Evolutionary conservation across 2,113 vertebrate genomes (phyloP).

Genomic region (Ciconia boyciana): DNA sequence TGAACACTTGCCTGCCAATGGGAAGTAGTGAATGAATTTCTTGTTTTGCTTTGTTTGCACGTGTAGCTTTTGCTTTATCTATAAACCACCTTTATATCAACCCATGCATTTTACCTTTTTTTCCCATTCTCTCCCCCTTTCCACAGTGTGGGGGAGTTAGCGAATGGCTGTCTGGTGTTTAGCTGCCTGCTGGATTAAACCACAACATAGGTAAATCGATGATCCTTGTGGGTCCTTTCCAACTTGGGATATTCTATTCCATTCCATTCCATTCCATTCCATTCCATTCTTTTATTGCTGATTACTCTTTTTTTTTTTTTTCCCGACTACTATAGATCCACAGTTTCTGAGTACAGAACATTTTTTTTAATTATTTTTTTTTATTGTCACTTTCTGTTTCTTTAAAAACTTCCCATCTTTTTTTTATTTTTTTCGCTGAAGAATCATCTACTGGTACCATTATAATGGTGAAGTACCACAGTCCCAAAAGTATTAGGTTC

Average conservation of each 20-base stretch:
- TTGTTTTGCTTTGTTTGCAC: too few relatives aligned
- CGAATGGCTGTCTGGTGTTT: too few relatives aligned
- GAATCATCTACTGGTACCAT: background rate
- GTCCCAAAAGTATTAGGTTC: background rate
- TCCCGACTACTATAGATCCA: background rate
- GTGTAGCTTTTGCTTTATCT: too few relatives aligned
- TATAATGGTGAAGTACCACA: background rate
- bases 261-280: background rate
- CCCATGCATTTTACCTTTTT: too few relatives aligned
- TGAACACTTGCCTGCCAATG: too few relatives aligned
- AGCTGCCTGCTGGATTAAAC: too few relatives aligned
- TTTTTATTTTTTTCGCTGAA: background rate
- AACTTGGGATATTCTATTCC: background rate
- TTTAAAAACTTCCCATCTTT: background rate
- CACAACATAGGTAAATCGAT: background rate
- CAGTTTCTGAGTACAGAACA: background rate
- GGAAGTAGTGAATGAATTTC: too few relatives aligned
- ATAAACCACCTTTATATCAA: too few relatives aligned
- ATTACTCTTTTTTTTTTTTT: background rate
- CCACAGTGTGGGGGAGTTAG: too few relatives aligned
- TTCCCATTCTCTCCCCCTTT: too few relatives aligned
- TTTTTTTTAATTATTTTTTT: background rate
- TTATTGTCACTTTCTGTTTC: background rate
- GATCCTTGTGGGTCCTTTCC: background rate
- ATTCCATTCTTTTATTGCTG: background rate